Evolutionary conservation across 2,797 vertebrate genomes (phyloP).

Genomic region (Oryzias dopingdopingensis): DNA sequence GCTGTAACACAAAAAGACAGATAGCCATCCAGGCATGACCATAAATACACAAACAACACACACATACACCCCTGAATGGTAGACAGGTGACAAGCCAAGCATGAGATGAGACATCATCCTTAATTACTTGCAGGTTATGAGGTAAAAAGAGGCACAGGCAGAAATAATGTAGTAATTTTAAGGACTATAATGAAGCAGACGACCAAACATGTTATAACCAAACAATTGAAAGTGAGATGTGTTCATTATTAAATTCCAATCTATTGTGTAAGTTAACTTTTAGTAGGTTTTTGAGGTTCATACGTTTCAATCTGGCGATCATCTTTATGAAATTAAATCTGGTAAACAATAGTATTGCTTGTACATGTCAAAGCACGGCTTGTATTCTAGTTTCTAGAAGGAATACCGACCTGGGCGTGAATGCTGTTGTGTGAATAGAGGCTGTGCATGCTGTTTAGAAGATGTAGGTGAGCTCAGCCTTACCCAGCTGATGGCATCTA

Average conservation of each 20-base stretch:
- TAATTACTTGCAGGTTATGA: conserved; percentile 34
- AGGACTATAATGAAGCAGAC: background rate
- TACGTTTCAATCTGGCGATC: background rate
- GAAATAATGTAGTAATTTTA: conserved; percentile 3
- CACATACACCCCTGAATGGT: conserved; percentile 30
- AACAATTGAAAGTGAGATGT: background rate
- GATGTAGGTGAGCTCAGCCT: conserved; percentile 67
- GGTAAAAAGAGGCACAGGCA: conserved; percentile 17
- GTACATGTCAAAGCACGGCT: background rate
- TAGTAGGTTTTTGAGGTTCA: conserved; percentile 14
- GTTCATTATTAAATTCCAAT: background rate
- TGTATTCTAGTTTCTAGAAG: conserved; percentile 35
- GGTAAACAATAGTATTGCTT: too few species aligned
- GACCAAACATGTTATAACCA: background rate
- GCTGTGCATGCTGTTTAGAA: conserved; percentile 50
- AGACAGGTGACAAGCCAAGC: conserved; percentile 37
- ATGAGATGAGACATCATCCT: conserved; percentile 35
- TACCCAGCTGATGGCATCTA: conserved; percentile 79
- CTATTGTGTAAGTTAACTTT: too few species aligned
- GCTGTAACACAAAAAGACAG: conserved; percentile 73
- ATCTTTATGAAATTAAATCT: too few species aligned
- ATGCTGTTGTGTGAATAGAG: conserved; percentile 44
- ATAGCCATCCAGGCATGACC: conserved; percentile 77
- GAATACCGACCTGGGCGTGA: conserved; percentile 61
- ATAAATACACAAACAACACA: conserved; percentile 54